These are phyloP conservation scores for Nomada goodeniana DNA, from an alignment of 2,888 invertebrate species.

Conservation along the genomic window DNA sequence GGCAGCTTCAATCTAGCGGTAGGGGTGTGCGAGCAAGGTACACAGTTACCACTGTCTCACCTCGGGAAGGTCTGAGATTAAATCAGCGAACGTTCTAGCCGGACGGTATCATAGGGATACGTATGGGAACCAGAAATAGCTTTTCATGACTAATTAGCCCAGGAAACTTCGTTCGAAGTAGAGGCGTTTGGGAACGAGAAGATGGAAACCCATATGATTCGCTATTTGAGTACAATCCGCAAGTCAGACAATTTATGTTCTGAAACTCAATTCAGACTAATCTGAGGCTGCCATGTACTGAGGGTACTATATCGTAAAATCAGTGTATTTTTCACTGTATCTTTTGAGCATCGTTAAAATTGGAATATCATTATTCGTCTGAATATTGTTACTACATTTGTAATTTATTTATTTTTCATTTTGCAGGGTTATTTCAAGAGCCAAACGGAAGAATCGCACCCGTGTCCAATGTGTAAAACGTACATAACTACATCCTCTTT, in stretches of 20 bases:
- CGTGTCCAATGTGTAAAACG: constrained; percentile 78
- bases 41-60: constrained; percentile 85
- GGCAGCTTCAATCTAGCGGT: constrained; percentile 91
- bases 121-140: constrained; percentile 91
- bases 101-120: constrained; percentile 88
- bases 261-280: constrained; percentile 95
- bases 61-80: constrained; percentile 94
- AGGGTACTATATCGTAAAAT: constrained; percentile 70
- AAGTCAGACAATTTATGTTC: constrained; percentile 85
- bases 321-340: neutral
- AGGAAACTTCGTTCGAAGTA: constrained; percentile 80
- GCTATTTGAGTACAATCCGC: constrained; percentile 92
- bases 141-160: constrained; percentile 81
- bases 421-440: constrained; percentile 82
- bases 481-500: constrained; percentile 78
- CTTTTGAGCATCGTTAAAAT: neutral
- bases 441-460: constrained; percentile 74
- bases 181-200: constrained; percentile 85
- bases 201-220: constrained; percentile 90
- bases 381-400: neutral
- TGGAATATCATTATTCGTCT: neutral
- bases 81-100: constrained; percentile 89
- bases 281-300: constrained; percentile 88
- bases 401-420: constrained; percentile 38
- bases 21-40: constrained; percentile 89